Evolutionary conservation across 1,140 invertebrate species (phyloP).

Genomic region (Achroia grisella): DNA sequence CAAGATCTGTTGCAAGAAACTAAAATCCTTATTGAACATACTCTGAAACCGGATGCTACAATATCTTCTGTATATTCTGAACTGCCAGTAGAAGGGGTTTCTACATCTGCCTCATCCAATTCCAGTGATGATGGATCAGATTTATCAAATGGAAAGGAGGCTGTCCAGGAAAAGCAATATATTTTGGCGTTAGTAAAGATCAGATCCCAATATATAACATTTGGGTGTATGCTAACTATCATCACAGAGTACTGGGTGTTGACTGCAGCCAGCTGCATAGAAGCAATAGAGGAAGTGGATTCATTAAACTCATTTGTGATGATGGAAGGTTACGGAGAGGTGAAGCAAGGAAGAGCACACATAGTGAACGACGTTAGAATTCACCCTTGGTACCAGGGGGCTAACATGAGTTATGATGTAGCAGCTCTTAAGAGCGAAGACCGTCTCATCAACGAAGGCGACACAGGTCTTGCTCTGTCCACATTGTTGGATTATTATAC

Average conservation of each 20-base stretch:
- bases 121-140: not conserved
- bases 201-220: slow-evolving; percentile 25
- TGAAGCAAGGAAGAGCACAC: slow-evolving; percentile 12
- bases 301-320: slow-evolving; percentile 46
- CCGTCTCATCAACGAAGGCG: slow-evolving; percentile 4
- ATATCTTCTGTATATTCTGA: too few species aligned
- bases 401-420: slow-evolving; percentile 34
- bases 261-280: slow-evolving; percentile 55
- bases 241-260: slow-evolving; percentile 41
- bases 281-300: slow-evolving; percentile 45
- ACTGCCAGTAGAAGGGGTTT: too few species aligned
- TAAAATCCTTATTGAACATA: too few species aligned
- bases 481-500: slow-evolving; percentile 32
- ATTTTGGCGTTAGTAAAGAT: slow-evolving; percentile 45
- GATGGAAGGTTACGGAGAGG: slow-evolving; percentile 25
- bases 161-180: slow-evolving; percentile 4
- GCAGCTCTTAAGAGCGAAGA: slow-evolving; percentile 31
- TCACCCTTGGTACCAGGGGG: slow-evolving; percentile 43
- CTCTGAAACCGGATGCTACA: too few species aligned
- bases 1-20: not conserved
- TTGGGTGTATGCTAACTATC: slow-evolving; percentile 45
- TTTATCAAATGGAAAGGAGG: slow-evolving; percentile 11
- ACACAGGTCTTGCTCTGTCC: slow-evolving; percentile 13
- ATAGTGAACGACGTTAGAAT: slow-evolving; percentile 32
- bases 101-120: too few species aligned